A percentile compares a stretch with the other conserved stretches of the same genome.
Conservation (phyloP, 2,888 invertebrate genomes). For the Philopedon plagiatum region DNA sequence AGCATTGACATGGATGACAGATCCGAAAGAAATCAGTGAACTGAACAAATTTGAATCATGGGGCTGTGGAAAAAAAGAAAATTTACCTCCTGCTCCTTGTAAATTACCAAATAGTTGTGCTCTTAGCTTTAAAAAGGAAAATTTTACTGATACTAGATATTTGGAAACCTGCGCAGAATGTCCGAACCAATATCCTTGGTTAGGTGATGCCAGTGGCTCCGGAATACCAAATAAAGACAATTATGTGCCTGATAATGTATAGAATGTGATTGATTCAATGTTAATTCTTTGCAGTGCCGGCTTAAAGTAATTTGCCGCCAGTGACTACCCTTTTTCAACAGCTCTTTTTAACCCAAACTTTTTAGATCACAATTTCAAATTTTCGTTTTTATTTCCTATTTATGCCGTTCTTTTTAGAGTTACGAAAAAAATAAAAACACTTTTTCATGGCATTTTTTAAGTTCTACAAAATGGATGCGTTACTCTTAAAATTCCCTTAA, state of each 20-base stretch:
- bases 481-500: too few relatives aligned
- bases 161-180: conserved; percentile 91
- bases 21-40: conserved; percentile 80
- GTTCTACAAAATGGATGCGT: too few relatives aligned
- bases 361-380: too few relatives aligned
- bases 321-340: too few relatives aligned
- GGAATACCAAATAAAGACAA: conserved; percentile 85
- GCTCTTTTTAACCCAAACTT: too few relatives aligned
- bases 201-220: conserved; percentile 88
- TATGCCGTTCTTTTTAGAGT: too few relatives aligned
- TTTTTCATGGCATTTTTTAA: too few relatives aligned
- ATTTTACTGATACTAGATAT: conserved; percentile 87
- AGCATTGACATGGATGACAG: conserved; percentile 92
- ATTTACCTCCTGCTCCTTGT: conserved; percentile 82
- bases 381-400: too few relatives aligned
- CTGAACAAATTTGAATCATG: conserved; percentile 84
- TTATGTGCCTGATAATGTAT: conserved; percentile 81
- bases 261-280: conserved; percentile 37
- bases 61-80: conserved; percentile 82
- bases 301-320: too few relatives aligned
- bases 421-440: too few relatives aligned
- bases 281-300: too few relatives aligned
- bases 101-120: conserved; percentile 88
- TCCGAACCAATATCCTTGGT: conserved; percentile 89
- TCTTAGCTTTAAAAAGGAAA: conserved; percentile 82